Conservation (phyloP, 1,140 invertebrate species). For the Brachionus asplanchnoidis region DNA sequence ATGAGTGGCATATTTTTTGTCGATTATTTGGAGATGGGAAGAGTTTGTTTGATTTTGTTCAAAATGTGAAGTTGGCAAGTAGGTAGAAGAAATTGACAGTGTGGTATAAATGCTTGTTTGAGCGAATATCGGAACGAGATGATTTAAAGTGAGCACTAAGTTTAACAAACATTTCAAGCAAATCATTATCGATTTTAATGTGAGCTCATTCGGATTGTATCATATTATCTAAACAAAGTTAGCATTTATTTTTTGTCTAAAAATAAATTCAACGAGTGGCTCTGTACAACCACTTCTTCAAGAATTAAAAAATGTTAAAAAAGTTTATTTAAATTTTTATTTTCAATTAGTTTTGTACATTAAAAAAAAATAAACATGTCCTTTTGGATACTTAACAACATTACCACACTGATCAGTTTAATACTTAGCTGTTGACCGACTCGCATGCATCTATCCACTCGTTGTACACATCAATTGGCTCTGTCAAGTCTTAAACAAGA, state of each 20-base stretch:
- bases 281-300: background rate
- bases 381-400: background rate
- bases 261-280: background rate
- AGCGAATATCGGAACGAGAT: background rate
- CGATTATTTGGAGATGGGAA: background rate
- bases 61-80: background rate
- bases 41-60: background rate
- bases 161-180: background rate
- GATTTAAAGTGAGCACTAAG: background rate
- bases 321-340: background rate
- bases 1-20: background rate
- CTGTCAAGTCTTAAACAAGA: slow-evolving; percentile 67
- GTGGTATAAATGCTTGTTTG: background rate
- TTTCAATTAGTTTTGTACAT: background rate
- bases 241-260: background rate
- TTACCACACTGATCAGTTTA: background rate
- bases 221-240: background rate
- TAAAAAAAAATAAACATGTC: background rate
- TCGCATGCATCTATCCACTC: slow-evolving; percentile 99
- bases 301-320: background rate
- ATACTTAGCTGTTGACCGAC: slow-evolving; percentile 65
- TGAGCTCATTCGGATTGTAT: background rate
- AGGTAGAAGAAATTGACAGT: background rate
- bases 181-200: background rate
- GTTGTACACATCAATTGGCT: slow-evolving; percentile 96